Conservation (phyloP, 2,113 vertebrate genomes). For the Capreolus pygargus region DNA sequence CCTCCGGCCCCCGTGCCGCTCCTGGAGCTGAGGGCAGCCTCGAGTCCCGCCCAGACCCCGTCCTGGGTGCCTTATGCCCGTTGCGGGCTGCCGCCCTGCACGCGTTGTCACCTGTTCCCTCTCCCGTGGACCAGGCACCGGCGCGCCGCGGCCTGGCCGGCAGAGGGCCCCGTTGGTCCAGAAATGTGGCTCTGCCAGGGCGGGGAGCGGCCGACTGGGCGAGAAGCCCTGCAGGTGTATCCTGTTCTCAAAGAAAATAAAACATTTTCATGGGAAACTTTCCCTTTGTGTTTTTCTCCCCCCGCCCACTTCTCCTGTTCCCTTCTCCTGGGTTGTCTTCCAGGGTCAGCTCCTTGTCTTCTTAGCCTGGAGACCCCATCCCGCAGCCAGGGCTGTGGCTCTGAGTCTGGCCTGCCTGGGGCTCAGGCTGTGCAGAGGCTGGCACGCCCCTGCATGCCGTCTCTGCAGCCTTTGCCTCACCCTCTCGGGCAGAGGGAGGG, state of each 20-base stretch:
- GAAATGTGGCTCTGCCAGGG: slow-evolving; percentile 53
- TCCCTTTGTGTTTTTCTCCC: slow-evolving; percentile 74
- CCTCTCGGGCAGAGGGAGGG: slow-evolving; percentile 56
- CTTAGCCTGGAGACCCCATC: neutral
- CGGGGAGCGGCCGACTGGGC: slow-evolving; percentile 64
- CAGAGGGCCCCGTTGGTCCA: slow-evolving; percentile 78
- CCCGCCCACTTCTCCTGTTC: slow-evolving; percentile 52
- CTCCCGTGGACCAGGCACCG: neutral
- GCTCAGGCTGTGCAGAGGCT: neutral
- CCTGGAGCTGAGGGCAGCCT: neutral
- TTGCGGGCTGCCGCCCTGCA: slow-evolving; percentile 34
- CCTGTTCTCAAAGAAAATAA: slow-evolving; percentile 81
- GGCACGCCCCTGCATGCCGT: slow-evolving; percentile 46
- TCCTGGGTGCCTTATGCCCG: neutral
- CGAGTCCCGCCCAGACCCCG: neutral
- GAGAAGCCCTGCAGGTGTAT: slow-evolving; percentile 80
- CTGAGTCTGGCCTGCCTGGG: neutral
- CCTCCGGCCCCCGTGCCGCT: neutral
- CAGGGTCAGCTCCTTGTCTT: slow-evolving; percentile 64
- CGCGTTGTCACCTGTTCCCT: slow-evolving; percentile 69
- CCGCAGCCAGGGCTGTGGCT: neutral
- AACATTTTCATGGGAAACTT: slow-evolving; percentile 79
- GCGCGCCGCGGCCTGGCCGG: slow-evolving; percentile 60
- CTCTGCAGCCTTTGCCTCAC: slow-evolving; percentile 53
- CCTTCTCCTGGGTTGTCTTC: slow-evolving; percentile 56